phyloP scores from a whole-genome alignment of 2,113 vertebrate genomes.

The Marmota flaviventris region DNA sequence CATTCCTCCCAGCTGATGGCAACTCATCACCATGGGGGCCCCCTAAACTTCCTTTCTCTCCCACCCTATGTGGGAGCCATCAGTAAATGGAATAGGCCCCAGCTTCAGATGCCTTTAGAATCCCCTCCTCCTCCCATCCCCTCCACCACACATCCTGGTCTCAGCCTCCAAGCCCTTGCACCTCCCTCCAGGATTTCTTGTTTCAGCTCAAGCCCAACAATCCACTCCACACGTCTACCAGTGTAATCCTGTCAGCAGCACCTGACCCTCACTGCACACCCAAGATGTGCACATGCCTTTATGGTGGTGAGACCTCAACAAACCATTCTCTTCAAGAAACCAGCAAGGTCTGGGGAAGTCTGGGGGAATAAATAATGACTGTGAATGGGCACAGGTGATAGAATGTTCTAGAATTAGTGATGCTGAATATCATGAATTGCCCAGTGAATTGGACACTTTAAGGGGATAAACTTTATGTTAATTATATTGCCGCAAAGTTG shows the following conservation, averaged over 20 bases:
- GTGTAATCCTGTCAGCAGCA: neutral
- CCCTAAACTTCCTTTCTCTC: neutral
- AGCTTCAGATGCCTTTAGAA: neutral
- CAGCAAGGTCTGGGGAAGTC: no score
- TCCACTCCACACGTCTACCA: no score
- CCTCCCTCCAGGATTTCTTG: neutral
- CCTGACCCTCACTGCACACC: no score
- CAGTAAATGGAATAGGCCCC: neutral
- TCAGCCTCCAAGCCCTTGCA: accelerated
- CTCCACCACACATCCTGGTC: neutral
- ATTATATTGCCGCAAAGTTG: neutral
- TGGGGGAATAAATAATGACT: neutral
- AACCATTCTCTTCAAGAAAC: neutral
- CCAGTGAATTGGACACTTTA: neutral
- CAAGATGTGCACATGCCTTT: neutral
- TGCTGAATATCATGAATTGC: neutral
- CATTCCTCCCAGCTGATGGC: neutral
- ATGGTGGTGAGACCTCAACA: neutral
- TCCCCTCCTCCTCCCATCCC: neutral
- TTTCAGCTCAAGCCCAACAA: neutral
- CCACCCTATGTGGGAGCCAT: neutral
- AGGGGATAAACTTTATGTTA: neutral
- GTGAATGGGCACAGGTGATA: neutral
- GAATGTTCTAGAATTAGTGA: neutral
- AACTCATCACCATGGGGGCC: no score